Evolutionary conservation across 2,888 invertebrate species (phyloP), one percentile per base, ranked within the genome.

Genomic region (Caenorhabditis sp.): DNA sequence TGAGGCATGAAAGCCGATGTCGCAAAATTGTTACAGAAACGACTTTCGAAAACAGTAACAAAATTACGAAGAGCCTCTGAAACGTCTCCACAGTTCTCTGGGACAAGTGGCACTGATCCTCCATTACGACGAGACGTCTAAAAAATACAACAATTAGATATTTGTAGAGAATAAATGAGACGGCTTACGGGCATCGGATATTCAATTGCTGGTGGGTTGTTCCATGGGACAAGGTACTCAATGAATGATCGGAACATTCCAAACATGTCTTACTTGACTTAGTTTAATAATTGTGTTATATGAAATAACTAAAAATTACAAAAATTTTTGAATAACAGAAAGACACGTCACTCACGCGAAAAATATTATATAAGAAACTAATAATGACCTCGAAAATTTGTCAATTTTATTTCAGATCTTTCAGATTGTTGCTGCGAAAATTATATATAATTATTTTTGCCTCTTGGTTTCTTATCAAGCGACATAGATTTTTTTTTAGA

Each of bases 11-110:
- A 69, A 0, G 73, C 74, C 26, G 70, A 70, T 4, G 70, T 53
- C n/a, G 59, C 20, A n/a, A 66, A 36, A 50, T 52, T 61, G 21
- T 63, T 53, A 27, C 68, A 72, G 64, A 70, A 70, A 62, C 86
- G 79, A 1, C 78, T 63, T 25, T 84, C 80, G 70, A 86, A 86
- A 50, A 84, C 80, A 12, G 80, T 54, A 5, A 76, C 71, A 66
- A 86, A 86, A 65, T 86, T 85, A 57, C 83, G 82, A 4, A 85
- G 70, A 26, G 85, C 83, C 25, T 87, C 86, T 4, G 61, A 52
- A 31, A 84, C 77, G 4, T 77, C 71, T 5, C 67, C 61, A 61
- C 63, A 83, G 53, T 83, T 82, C 25, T 78, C 77, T 21, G 86
- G 86, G 66, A 86, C 84, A 62, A 86, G 76, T 17, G 86, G 84